phyloP scores from a whole-genome alignment of 2,888 invertebrate genomes.

The Pyralis farinalis region DNA sequence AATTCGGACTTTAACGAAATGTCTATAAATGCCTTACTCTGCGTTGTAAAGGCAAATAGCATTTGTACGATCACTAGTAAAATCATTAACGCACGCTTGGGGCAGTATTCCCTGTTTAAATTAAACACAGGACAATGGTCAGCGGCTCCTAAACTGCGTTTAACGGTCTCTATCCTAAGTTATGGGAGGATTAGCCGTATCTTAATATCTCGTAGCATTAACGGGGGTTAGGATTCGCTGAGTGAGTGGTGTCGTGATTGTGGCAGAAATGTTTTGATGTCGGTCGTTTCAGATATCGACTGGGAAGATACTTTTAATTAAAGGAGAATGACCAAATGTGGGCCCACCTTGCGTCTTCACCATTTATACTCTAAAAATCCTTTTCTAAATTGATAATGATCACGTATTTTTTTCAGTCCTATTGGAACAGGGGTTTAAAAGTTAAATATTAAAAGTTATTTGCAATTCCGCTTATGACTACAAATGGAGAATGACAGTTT shows the following conservation, averaged over 20 bases:
- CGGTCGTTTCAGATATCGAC: too few relatives aligned
- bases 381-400: too few relatives aligned
- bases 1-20: conserved; percentile 24
- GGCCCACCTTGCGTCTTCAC: too few relatives aligned
- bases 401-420: too few relatives aligned
- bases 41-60: conserved; percentile 10
- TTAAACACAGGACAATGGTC: conserved; percentile 79
- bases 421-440: too few relatives aligned
- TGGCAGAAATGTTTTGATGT: conserved; percentile 1
- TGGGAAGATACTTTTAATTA: too few relatives aligned
- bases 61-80: conserved; percentile 43
- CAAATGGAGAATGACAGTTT: too few relatives aligned
- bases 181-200: conserved; percentile 78
- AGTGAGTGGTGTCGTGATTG: conserved; percentile 17
- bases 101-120: conserved; percentile 60
- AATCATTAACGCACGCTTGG: conserved; percentile 61
- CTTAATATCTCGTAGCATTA: conserved; percentile 75
- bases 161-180: conserved; percentile 74
- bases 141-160: conserved; percentile 56
- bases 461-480: too few relatives aligned
- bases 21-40: conserved; percentile 13
- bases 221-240: conserved; percentile 30
- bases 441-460: too few relatives aligned
- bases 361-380: too few relatives aligned
- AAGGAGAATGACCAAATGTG: too few relatives aligned